Evolutionary conservation across 2,888 invertebrate species (phyloP), one percentile per base, ranked within the genome.

Genomic region (Nephrocerus scutellatus): DNA sequence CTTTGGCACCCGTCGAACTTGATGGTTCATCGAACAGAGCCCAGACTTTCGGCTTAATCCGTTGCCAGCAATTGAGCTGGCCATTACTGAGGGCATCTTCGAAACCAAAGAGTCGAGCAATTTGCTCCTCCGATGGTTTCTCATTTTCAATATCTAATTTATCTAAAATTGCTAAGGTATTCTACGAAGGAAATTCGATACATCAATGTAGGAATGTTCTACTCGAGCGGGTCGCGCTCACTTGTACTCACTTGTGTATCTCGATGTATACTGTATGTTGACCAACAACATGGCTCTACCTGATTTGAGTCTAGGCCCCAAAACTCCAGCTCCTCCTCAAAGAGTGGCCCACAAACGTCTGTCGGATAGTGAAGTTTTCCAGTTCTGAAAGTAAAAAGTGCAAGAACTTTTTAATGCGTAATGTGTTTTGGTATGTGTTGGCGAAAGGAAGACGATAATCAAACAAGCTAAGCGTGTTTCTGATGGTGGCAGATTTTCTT

Each of bases 251-350:
- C 84, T 82, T 82, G 78, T 49, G 88, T 85, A 59, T 84, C 84
- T 60, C 85, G 77, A 69, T 86, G 85, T 66, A 83, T 80, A 69
- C 85, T 84, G 53, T 95, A 96, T 16, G 95, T 96, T 72, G 93
- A 95, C 95, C 95, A 96, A 71, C 95, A 95, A 71, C 95, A 96
- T 5, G 93, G 93, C 68, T 95, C 93, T 62, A 96, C 93, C 74
- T 95, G 93, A 75, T 95, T 93, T 49, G 92, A 86, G 72, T 93
- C 93, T 66, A 95, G 75, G 44, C 92, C 92, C 92, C 92, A 93
- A 72, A 91, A 95, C 72, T 93, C 93, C 63, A 93, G 71, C 70
- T 95, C 93, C 66, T 93, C 93, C 60, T 95, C 93, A 63, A 95
- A 95, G 31, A 95, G 74, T 12, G 93, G 93, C 2, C 93, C 93